These are phyloP conservation scores for Dioctria rufipes DNA, from an alignment of 2,888 invertebrate species.

Conservation along the genomic window DNA sequence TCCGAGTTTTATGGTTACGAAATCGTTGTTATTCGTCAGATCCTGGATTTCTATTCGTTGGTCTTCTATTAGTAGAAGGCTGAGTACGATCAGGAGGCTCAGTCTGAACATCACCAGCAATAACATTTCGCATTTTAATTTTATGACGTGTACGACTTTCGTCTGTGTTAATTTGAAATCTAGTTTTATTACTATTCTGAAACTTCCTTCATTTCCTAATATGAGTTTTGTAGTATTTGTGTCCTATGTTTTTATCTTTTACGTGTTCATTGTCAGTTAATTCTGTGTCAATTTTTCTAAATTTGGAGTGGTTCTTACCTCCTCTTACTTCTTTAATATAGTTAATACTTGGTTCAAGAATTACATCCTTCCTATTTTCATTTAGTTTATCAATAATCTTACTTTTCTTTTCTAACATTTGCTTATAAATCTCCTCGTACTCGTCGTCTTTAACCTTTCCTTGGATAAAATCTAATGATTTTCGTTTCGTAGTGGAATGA, in stretches of 20 bases:
- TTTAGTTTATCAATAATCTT: no score
- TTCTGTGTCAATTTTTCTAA: no score
- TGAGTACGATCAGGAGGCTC: not conserved
- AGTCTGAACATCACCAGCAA: not conserved
- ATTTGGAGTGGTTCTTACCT: slow-evolving; percentile 16
- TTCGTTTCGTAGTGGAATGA: no score
- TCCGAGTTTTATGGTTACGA: slow-evolving; percentile 1
- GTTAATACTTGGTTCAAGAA: slow-evolving; percentile 14
- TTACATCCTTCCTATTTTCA: no score
- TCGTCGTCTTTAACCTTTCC: no score
- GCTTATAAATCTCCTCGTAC: no score
- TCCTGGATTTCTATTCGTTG: slow-evolving; percentile 29
- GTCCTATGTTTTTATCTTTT: not conserved
- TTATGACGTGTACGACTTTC: no score
- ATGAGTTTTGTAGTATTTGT: slow-evolving; percentile 23
- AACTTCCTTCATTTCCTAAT: not conserved
- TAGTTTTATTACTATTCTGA: slow-evolving; percentile 1
- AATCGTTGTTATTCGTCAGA: slow-evolving; percentile 15
- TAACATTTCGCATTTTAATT: no score
- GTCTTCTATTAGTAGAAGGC: not conserved
- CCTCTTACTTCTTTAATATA: slow-evolving; percentile 9
- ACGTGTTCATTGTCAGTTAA: not conserved
- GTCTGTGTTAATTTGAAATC: slow-evolving; percentile 1
- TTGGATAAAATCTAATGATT: no score
- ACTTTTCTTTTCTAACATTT: no score